Base-by-base conservation (phyloP, 2,888 invertebrate species). In the Phortica okadai region DNA sequence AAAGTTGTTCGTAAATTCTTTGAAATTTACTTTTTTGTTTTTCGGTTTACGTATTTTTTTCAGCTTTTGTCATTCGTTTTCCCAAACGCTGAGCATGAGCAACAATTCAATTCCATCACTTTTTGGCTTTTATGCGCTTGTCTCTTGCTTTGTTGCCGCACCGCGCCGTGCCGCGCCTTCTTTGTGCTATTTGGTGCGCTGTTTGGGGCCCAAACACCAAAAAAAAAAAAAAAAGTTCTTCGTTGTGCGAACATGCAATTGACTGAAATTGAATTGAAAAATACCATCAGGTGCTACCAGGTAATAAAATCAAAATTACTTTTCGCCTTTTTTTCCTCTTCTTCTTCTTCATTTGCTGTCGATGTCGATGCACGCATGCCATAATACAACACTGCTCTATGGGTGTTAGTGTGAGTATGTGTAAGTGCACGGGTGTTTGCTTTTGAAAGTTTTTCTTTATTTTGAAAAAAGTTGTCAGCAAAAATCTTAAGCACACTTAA, bases 221-320 rank as follows among this genome's bases (percentile, higher is more conserved):
- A 33, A 33, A 33, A 16, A n/a, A 56, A 1, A n/a, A 56, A 33
- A 58, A 80, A 87, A 84, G 77, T 87, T 82, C 79, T 73, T 59
- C 11, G 45, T 76, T 78, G 77, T 74, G 79, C 77, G 72, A 78
- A 81, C 78, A 79, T 82, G 80, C 80, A 83, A 82, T 80, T 81
- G 79, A 78, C 77, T 77, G 76, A 79, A 86, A 85, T 84, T 83
- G 84, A 85, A 85, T 88, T 86, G 87, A 80, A 78, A 77, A 76
- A 80, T 80, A 77, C 82, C 88, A 85, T 83, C 87, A 84, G 87
- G 82, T 84, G 87, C 86, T 85, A 83, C 80, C 82, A 82, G 88
- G 88, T 88, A 88, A 85, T 85, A 85, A 85, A 85, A 85, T 85
- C 88, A 85, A 88, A 85, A 85, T 85, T 88, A 85, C 85, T 87